Evolutionary conservation across 2,888 invertebrate species (phyloP).

Genomic region (Cyclophora albipunctata): DNA sequence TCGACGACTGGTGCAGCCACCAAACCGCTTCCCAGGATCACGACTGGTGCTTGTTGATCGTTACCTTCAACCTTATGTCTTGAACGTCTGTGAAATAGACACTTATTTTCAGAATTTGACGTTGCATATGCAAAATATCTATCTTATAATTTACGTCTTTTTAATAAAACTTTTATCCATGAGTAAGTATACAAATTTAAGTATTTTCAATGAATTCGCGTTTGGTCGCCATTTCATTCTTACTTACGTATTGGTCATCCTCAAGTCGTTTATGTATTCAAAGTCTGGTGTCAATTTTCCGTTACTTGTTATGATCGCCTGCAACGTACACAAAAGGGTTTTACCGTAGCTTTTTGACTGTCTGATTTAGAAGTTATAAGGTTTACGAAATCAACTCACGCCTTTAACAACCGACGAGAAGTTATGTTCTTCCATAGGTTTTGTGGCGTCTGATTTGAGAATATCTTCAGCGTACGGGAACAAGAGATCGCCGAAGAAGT

Average conservation of each 20-base stretch:
- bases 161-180: too few relatives aligned
- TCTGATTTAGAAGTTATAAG: too few relatives aligned
- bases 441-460: constrained; percentile 86
- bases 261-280: constrained; percentile 94
- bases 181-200: not conserved
- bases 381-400: constrained; percentile 50
- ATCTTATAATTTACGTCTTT: too few relatives aligned
- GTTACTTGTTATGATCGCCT: constrained; percentile 98
- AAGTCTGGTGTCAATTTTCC: constrained; percentile 93
- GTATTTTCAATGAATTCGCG: not conserved
- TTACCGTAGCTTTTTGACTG: not conserved
- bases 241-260: constrained; percentile 78
- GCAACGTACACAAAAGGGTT: constrained; percentile 31
- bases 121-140: not conserved
- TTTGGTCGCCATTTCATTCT: too few relatives aligned
- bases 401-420: constrained; percentile 83
- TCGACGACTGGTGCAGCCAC: constrained; percentile 96
- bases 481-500: constrained; percentile 96
- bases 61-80: constrained; percentile 83
- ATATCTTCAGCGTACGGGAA: constrained; percentile 93
- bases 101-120: not conserved
- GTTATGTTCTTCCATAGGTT: constrained; percentile 84
- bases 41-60: constrained; percentile 81
- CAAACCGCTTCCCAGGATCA: constrained; percentile 96
- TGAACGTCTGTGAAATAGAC: constrained; percentile 68